A percentile compares a stretch with the other conserved stretches of the same genome.
Evolutionary conservation across 2,797 vertebrate genomes (phyloP).

Genomic region (Xiphorhynchus erythropygius): DNA sequence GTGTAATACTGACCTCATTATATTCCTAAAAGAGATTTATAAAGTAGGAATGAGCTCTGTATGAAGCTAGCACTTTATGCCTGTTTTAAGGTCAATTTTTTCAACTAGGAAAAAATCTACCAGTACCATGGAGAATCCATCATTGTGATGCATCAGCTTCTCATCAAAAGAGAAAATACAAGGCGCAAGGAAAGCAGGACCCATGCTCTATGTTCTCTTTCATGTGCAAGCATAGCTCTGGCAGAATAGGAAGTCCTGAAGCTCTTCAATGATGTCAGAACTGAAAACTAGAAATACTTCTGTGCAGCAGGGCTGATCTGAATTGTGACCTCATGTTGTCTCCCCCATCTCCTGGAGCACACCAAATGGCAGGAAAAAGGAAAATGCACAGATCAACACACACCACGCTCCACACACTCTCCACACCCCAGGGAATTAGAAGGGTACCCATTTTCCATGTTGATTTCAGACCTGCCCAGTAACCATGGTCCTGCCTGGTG

Average conservation of each 20-base stretch:
- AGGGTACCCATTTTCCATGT: neutral
- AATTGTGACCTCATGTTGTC: neutral
- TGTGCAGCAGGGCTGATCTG: neutral
- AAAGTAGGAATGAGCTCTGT: neutral
- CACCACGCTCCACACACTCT: neutral
- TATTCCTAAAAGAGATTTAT: neutral
- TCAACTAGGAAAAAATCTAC: neutral
- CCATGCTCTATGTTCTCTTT: neutral
- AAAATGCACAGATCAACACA: neutral
- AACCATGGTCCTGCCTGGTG: neutral
- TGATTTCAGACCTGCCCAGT: neutral
- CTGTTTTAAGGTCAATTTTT: neutral
- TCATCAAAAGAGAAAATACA: neutral
- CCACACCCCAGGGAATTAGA: neutral
- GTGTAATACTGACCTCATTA: conserved; percentile 32
- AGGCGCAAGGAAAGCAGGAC: neutral
- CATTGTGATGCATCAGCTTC: neutral
- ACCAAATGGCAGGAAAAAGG: accelerated
- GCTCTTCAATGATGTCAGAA: neutral
- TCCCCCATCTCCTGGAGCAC: neutral
- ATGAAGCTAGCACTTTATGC: neutral
- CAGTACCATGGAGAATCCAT: neutral
- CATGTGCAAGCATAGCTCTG: neutral
- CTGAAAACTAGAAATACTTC: neutral
- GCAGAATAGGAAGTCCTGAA: neutral